Base-by-base conservation (phyloP, 2,888 invertebrate genomes). In the Dichetophora obliterata region DNA sequence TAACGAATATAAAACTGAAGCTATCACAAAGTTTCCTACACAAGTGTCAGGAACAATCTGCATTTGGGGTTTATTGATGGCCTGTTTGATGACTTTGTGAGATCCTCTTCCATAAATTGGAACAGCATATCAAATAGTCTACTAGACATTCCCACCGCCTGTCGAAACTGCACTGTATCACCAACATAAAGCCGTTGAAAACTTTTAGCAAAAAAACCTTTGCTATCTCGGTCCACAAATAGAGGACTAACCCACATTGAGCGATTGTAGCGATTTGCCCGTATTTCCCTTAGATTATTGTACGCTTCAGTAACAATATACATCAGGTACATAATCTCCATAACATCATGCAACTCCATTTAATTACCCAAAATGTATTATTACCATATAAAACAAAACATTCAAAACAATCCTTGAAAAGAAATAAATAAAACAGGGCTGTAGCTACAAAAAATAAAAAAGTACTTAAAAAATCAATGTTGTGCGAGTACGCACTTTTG, bases 151-250 rank as follows among this genome's bases (percentile, higher is more conserved):
- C 69, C 27, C 16, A 27, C n/a, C 3, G 68, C n/a, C 9, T 16
- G 68, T 19, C 50, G 6, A n/a, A 75, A 75, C 43, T 68, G 57
- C 24, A 68, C 75, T 4, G 75, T 57, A 57, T 68, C 75, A 37
- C 34, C 54, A 5, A 54, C 52, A 16, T 34, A 5, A 9, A 66
- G n/a, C 22, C 37, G 16, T 0, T 19, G 6, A 43, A 66, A 66
- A 3, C 6, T 43, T 43, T n/a, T 19, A 2, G 43, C 22, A 43
- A 66, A 66, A 43, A 66, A 66, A 14, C 43, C 66, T 9, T 19
- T 66, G 43, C 19, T 65, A 5, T 65, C 65, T n/a, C 37, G 65
- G 34, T 37, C 37, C 8, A 6, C 5, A 65, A 19, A 65, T 34
- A 37, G n/a, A 19, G 54, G 19, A 22, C 54, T 54, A 19, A 54